Conservation (phyloP, 1,140 invertebrate genomes). For the Drosophila willistoni region DNA sequence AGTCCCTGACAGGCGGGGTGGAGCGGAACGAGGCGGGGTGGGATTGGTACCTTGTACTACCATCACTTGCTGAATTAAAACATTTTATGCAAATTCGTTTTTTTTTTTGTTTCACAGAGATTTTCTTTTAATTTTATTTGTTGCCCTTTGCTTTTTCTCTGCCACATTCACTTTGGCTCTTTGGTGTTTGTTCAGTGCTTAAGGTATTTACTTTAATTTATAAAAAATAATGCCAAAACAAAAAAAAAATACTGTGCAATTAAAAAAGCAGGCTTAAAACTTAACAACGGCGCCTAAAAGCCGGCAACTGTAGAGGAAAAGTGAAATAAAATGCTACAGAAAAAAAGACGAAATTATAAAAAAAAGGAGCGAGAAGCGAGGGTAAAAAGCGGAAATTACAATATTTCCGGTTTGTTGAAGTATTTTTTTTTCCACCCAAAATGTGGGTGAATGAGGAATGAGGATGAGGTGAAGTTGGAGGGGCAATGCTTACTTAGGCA, state of each 20-base stretch:
- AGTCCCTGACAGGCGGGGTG: conserved; percentile 18
- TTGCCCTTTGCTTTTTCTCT: conserved; percentile 35
- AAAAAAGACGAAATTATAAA: conserved; percentile 26
- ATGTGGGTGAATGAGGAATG: background rate
- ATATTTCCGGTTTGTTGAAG: conserved; percentile 73
- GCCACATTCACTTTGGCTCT: conserved; percentile 33
- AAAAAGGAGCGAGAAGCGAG: conserved; percentile 34
- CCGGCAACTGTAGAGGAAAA: conserved; percentile 37
- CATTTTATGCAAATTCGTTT: conserved; percentile 78
- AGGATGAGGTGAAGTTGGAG: background rate
- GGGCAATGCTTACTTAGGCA: conserved; percentile 31
- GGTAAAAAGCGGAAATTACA: conserved; percentile 69
- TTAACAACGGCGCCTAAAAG: conserved; percentile 50
- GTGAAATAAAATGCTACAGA: conserved; percentile 10
- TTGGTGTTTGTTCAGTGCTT: conserved; percentile 62
- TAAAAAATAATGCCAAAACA: conserved; percentile 42
- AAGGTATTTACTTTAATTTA: conserved; percentile 78
- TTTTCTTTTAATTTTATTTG: conserved; percentile 51
- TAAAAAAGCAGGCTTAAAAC: conserved; percentile 53
- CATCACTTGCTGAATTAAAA: conserved; percentile 59
- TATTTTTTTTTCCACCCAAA: conserved; percentile 28
- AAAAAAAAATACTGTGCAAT: conserved; percentile 54
- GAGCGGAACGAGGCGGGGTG: background rate
- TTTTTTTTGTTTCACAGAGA: conserved; percentile 29
- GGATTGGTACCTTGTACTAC: background rate